Evolutionary conservation across 2,113 vertebrate species (phyloP).

Genomic region (Nymphicus hollandicus): DNA sequence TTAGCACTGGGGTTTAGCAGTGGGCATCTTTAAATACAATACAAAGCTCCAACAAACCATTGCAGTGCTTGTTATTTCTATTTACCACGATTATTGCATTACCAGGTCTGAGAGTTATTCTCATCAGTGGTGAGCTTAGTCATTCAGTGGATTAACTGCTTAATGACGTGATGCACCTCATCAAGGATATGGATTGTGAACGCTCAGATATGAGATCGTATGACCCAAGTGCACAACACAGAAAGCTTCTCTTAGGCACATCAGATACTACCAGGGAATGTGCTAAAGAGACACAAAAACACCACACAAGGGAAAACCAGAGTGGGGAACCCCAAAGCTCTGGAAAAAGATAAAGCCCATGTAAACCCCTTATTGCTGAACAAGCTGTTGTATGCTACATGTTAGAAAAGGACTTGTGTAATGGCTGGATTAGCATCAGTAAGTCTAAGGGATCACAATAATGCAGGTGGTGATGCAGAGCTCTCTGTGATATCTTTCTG

Average conservation of each 20-base stretch:
- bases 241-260: constrained; percentile 10
- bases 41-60: neutral
- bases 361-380: neutral
- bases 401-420: too few species aligned
- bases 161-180: neutral
- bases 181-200: neutral
- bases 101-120: neutral
- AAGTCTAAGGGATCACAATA: neutral
- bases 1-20: neutral
- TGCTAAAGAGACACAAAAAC: constrained; percentile 33
- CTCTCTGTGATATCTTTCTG: neutral
- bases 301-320: neutral
- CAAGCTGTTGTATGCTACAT: neutral
- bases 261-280: constrained; percentile 40
- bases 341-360: neutral
- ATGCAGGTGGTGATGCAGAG: neutral
- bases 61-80: neutral
- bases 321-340: neutral
- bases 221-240: neutral
- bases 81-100: neutral
- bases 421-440: neutral
- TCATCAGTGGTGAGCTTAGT: neutral
- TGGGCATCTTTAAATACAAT: neutral
- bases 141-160: neutral
- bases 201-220: neutral